Conservation (phyloP, 30 jellyfish, hydroid and myxozoan genomes). For the Clytia hemisphaerica region DNA sequence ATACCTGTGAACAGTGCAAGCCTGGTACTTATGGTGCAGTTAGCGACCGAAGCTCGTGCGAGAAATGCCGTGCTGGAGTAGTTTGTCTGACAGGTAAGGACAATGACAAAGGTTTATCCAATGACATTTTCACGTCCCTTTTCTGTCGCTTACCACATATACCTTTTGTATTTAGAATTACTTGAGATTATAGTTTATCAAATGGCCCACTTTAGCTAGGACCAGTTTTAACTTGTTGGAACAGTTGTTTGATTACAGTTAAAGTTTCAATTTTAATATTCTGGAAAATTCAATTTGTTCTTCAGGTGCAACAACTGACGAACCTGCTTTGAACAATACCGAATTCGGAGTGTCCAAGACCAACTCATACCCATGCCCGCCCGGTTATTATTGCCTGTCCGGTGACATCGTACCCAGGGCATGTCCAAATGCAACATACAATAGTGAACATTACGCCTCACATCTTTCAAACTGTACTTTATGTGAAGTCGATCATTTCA, state of each 20-base stretch:
- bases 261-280: neutral
- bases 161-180: too few relatives aligned
- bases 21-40: conserved; percentile 78
- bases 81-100: conserved; percentile 64
- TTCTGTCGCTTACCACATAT: too few relatives aligned
- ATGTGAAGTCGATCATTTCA: conserved; percentile 64
- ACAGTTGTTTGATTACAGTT: too few relatives aligned
- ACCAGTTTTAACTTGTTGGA: too few relatives aligned
- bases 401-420: conserved; percentile 69
- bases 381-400: conserved; percentile 76
- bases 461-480: conserved; percentile 49
- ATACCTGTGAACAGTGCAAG: conserved; percentile 73
- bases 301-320: conserved; percentile 82
- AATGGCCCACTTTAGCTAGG: too few relatives aligned
- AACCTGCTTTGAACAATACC: conserved; percentile 62
- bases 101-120: too few relatives aligned
- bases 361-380: conserved; percentile 88
- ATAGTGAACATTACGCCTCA: conserved; percentile 39
- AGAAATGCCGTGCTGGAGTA: conserved; percentile 82
- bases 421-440: conserved; percentile 79
- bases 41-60: conserved; percentile 46
- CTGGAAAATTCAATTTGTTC: neutral
- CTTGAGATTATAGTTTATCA: too few relatives aligned
- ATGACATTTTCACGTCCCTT: too few relatives aligned
- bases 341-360: conserved; percentile 64